Conservation (phyloP, 35 echinoderm and acorn worm species). For the Nesometra sesokonis region DNA sequence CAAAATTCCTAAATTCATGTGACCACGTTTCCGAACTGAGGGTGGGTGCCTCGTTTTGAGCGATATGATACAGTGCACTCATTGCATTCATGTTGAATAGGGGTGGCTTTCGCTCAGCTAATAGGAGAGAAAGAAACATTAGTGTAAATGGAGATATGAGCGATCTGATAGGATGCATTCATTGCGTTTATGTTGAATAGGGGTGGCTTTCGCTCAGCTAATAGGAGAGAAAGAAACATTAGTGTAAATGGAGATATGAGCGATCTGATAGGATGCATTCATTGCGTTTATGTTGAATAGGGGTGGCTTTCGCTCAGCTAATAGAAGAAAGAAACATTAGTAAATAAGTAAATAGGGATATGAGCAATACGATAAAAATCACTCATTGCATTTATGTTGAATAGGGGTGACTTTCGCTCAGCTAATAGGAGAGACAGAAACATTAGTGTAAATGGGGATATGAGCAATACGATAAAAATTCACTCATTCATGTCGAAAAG, state of each 20-base stretch:
- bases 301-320: constrained; percentile 98
- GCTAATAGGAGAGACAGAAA: constrained; percentile 28
- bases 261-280: constrained; percentile 98
- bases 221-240: neutral
- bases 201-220: constrained; percentile 98
- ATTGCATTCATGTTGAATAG: constrained; percentile 99
- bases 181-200: constrained; percentile 99
- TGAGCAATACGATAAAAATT: constrained; percentile 98
- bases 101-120: constrained; percentile 98
- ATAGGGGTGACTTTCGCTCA: constrained; percentile 94
- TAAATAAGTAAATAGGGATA: too few relatives aligned
- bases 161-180: constrained; percentile 98
- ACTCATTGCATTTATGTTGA: constrained; percentile 99
- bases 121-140: neutral
- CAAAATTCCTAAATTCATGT: constrained; percentile 61
- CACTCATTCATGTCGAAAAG: constrained; percentile 99
- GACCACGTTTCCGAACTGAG: constrained; percentile 54
- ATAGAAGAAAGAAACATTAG: neutral
- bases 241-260: too few relatives aligned
- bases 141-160: too few relatives aligned
- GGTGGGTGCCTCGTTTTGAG: constrained; percentile 87
- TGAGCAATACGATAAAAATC: constrained; percentile 97
- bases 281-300: constrained; percentile 99
- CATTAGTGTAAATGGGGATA: too few relatives aligned
- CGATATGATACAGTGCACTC: constrained; percentile 99